These are phyloP conservation scores for Trypoxylus dichotomus DNA, from an alignment of 1,140 invertebrate species.

Conservation along the genomic window DNA sequence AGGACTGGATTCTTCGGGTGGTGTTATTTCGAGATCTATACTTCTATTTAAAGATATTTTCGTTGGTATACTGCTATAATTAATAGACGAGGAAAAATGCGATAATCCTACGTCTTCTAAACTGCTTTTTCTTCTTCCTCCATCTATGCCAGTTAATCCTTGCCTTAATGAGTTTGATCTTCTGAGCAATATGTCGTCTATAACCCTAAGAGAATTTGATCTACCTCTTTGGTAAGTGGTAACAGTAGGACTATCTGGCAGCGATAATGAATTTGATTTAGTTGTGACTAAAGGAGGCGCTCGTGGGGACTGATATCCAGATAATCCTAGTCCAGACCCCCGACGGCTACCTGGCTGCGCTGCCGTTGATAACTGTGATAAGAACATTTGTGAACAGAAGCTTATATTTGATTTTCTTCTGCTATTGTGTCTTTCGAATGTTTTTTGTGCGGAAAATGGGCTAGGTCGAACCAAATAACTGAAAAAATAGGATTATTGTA, in stretches of 20 bases:
- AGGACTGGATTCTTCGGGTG: slow-evolving; percentile 71
- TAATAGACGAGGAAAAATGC: slow-evolving; percentile 66
- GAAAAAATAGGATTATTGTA: slow-evolving; percentile 33
- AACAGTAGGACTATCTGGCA: slow-evolving; percentile 84
- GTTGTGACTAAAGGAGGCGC: slow-evolving; percentile 76
- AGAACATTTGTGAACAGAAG: slow-evolving; percentile 74
- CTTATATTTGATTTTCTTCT: slow-evolving; percentile 88
- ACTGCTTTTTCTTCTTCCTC: slow-evolving; percentile 72
- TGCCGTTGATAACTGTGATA: slow-evolving; percentile 66
- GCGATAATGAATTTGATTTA: slow-evolving; percentile 84
- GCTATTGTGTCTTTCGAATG: slow-evolving; percentile 88
- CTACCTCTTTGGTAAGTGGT: slow-evolving; percentile 73
- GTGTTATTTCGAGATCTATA: slow-evolving; percentile 77
- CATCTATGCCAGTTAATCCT: slow-evolving; percentile 62
- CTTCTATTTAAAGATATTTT: slow-evolving; percentile 84
- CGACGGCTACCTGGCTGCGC: slow-evolving; percentile 57
- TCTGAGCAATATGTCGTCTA: slow-evolving; percentile 80
- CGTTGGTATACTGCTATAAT: slow-evolving; percentile 69
- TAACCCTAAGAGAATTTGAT: slow-evolving; percentile 81
- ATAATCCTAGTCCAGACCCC: slow-evolving; percentile 63
- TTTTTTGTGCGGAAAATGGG: slow-evolving; percentile 91
- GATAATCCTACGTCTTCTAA: slow-evolving; percentile 83
- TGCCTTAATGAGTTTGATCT: slow-evolving; percentile 83
- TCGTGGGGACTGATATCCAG: slow-evolving; percentile 66
- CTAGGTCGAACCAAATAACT: slow-evolving; percentile 86